Evolutionary conservation across 2,797 vertebrate genomes (phyloP).

Genomic region (Typhlichthys eigenmanni): DNA sequence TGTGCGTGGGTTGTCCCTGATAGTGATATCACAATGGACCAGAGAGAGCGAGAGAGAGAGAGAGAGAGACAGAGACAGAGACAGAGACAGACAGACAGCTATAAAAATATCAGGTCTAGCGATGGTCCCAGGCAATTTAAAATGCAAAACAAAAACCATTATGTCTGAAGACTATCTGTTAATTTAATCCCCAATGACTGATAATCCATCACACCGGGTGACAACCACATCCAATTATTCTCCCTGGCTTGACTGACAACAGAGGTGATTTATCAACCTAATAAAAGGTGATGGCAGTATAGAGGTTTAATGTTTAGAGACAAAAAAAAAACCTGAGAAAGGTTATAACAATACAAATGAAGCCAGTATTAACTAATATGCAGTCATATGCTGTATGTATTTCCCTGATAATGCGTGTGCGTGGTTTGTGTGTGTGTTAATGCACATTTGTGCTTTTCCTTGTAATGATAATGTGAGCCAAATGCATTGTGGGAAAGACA

Average conservation of each 20-base stretch:
- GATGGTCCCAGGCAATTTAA: conserved; percentile 96
- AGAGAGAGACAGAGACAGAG: background rate
- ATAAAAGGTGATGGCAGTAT: conserved; percentile 99
- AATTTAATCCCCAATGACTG: conserved; percentile 99
- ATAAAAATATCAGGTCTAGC: conserved; percentile 91
- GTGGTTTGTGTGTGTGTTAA: conserved; percentile 27
- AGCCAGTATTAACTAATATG: conserved; percentile 66
- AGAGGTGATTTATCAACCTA: conserved; percentile 99
- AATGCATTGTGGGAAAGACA: conserved; percentile 65
- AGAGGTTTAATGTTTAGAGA: conserved; percentile 84
- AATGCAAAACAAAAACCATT: conserved; percentile 99
- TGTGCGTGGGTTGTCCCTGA: background rate
- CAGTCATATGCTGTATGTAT: conserved; percentile 52
- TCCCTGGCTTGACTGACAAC: conserved; percentile 99
- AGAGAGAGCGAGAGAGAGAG: background rate
- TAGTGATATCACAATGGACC: background rate
- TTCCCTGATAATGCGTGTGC: conserved; percentile 37
- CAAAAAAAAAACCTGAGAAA: conserved; percentile 78
- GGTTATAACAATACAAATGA: conserved; percentile 65
- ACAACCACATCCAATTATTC: conserved; percentile 99
- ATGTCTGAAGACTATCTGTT: conserved; percentile 99
- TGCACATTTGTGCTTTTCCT: background rate
- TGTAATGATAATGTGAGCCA: conserved; percentile 61
- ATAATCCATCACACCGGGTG: conserved; percentile 99
- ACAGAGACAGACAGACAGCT: conserved; percentile 33